Conservation (phyloP, 2,888 invertebrate genomes). For the Merodon equestris region DNA sequence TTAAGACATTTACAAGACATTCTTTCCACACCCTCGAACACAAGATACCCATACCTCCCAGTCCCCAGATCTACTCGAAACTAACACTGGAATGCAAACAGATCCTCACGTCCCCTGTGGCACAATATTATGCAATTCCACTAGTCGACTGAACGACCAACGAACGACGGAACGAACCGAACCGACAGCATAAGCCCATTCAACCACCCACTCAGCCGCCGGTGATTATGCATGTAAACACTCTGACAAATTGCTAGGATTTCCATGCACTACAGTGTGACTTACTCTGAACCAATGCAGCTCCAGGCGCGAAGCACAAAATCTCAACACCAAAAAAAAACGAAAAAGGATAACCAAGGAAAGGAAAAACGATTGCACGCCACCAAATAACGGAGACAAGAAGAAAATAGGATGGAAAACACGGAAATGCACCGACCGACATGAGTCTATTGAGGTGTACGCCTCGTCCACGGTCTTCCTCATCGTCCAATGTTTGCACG, state of each 20-base stretch:
- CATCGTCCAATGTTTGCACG: conserved; percentile 52
- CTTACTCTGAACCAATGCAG: conserved; percentile 36
- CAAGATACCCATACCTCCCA: no score
- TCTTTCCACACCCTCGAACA: neutral
- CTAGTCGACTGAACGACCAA: neutral
- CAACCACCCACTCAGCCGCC: conserved; percentile 29
- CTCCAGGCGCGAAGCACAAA: conserved; percentile 6
- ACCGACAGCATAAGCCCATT: conserved; percentile 26
- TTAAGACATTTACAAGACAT: conserved; percentile 23
- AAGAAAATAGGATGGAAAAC: conserved; percentile 24
- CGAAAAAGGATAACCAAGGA: no score
- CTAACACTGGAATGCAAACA: conserved; percentile 20
- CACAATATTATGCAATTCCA: conserved; percentile 14
- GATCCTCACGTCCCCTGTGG: conserved; percentile 28
- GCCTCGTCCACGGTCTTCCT: neutral
- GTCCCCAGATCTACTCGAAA: neutral
- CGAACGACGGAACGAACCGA: neutral
- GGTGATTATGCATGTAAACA: conserved; percentile 40
- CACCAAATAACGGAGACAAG: conserved; percentile 8
- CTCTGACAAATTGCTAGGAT: conserved; percentile 21
- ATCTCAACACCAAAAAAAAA: conserved; percentile 21
- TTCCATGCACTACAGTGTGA: conserved; percentile 24
- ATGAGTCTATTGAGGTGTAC: conserved; percentile 24
- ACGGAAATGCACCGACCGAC: conserved; percentile 52
- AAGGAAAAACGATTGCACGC: conserved; percentile 49